A percentile compares a stretch with the other conserved stretches of the same genome.
Evolutionary conservation across 2,888 invertebrate genomes (phyloP).

Genomic region (Tineola bisselliella): DNA sequence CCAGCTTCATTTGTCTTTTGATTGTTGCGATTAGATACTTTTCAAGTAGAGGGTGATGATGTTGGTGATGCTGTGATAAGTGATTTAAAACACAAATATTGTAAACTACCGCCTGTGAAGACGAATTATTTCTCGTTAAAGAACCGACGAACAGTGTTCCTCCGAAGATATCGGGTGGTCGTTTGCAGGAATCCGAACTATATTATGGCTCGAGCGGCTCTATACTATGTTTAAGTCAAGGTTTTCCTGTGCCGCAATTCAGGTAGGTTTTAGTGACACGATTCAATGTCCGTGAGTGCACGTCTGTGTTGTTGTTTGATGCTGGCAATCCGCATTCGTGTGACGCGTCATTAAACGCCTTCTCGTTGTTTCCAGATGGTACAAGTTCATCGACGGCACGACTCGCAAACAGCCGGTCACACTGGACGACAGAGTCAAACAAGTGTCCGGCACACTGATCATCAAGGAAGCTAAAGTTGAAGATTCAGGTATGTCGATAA

Average conservation of each 20-base stretch:
- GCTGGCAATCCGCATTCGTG: too few relatives aligned
- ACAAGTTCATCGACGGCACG: constrained; percentile 90
- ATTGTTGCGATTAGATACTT: too few relatives aligned
- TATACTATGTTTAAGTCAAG: constrained; percentile 78
- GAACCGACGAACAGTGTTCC: constrained; percentile 75
- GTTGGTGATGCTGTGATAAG: too few relatives aligned
- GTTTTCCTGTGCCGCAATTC: constrained; percentile 77
- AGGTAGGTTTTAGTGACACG: constrained; percentile 68
- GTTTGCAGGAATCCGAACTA: constrained; percentile 60
- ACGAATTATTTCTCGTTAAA: constrained; percentile 32
- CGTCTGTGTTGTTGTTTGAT: too few relatives aligned
- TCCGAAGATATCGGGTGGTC: constrained; percentile 70
- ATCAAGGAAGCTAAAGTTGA: constrained; percentile 90
- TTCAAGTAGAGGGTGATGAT: too few relatives aligned
- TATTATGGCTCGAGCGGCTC: constrained; percentile 38
- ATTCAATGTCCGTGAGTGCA: neutral
- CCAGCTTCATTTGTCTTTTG: too few relatives aligned
- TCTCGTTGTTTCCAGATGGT: constrained; percentile 85
- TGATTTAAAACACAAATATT: too few relatives aligned
- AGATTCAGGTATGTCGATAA: constrained; percentile 73
- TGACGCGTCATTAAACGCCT: constrained; percentile 17
- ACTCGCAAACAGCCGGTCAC: constrained; percentile 89
- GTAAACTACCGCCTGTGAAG: neutral
- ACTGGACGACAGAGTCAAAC: constrained; percentile 87
- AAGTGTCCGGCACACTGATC: constrained; percentile 93